Evolutionary conservation across 2,113 vertebrate genomes (phyloP).

Genomic region (Zosterops hypoxanthus): DNA sequence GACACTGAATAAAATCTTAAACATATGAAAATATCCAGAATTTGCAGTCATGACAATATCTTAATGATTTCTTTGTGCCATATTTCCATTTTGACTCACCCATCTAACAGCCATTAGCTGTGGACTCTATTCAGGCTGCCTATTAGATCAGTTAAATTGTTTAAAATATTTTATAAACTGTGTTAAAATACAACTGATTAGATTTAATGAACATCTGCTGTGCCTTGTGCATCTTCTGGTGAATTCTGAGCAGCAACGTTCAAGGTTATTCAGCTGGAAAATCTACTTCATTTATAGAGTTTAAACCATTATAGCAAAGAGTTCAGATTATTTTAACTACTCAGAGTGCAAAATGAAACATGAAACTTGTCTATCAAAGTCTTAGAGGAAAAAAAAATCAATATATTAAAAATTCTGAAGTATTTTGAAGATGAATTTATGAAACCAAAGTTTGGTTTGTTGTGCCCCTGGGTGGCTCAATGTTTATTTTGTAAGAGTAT

Average conservation of each 20-base stretch:
- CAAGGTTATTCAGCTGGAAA: constrained; percentile 49
- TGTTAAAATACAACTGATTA: constrained; percentile 15
- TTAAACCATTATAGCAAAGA: constrained; percentile 39
- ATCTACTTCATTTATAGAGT: constrained; percentile 46
- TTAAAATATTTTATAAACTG: constrained; percentile 7
- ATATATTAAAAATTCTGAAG: background rate
- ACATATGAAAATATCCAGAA: background rate
- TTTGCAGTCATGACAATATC: no score
- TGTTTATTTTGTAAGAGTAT: background rate
- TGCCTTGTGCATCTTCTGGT: background rate
- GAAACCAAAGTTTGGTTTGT: background rate
- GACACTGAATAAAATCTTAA: background rate
- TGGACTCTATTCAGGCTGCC: background rate
- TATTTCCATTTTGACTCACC: background rate
- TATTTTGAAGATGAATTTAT: background rate
- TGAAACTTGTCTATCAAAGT: background rate
- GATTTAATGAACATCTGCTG: constrained; percentile 43
- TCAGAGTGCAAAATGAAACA: background rate
- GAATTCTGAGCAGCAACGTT: constrained; percentile 20
- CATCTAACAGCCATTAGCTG: background rate
- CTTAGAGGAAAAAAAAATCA: background rate
- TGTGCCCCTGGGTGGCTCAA: background rate
- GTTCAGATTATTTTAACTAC: background rate
- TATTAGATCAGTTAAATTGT: constrained; percentile 1
- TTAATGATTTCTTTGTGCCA: background rate